Base-by-base conservation (phyloP, 2,797 vertebrate genomes). In the Sebastes aleutianus region DNA sequence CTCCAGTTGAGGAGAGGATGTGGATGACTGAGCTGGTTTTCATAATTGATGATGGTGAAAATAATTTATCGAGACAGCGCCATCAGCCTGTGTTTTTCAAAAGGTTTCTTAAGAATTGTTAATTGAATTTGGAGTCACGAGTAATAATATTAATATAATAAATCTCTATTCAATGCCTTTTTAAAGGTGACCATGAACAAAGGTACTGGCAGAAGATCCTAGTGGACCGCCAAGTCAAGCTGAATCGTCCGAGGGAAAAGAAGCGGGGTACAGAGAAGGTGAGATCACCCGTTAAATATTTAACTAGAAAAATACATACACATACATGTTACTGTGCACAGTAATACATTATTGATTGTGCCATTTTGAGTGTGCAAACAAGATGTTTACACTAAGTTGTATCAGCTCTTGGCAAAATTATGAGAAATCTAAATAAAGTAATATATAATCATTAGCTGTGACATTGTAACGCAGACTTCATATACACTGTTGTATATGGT, bases 151-250 rank as follows among this genome's bases (percentile, higher is more conserved):
- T 26, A 57, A 39, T 24, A 5, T 57, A 6, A 62, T 39, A 3
- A 57, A 70, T 14, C 2, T 69, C 3, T 53, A 3, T 74, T 76
- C 14, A 50, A 59, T 58, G 7, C 10, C 20, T 39, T 73, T 72
- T 12, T 29, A 70, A 80, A 99, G 98, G 98, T 86, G 98, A 99
- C 88, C 89, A 97, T 1, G 98, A 99, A 6, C 98, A 99, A 62
- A 95, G 98, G 84, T 99, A 99, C 79, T 99, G 99, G 99, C 99
- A 99, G 95, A 99, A 99, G 95, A 99, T 99, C 88, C 90, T 99
- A 47, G 99, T 99, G 78, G 99, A 99, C 89, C 97, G 99, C 47
- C 99, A 99, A 83, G 98, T 96, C 74, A 99, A 99, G 80, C 95
- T 99, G 50, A 99, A 99, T 87, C 97, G 98, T 47, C 97, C 99